Conservation (phyloP, 2,113 vertebrate species). For the Ascaphus truei region DNA sequence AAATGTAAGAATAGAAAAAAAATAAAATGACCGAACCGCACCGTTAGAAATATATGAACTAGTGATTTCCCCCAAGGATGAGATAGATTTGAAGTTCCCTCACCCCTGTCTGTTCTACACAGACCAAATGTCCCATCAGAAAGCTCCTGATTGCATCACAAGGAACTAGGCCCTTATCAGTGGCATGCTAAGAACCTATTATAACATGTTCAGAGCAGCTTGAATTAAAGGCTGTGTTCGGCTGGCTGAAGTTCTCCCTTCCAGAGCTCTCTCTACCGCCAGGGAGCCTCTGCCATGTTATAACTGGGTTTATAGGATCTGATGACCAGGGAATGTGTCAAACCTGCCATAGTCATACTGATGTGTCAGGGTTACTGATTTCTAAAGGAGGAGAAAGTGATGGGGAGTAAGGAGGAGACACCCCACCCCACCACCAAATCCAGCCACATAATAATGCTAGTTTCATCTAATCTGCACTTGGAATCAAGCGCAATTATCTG, state of each 20-base stretch:
- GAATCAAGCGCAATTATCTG: not conserved
- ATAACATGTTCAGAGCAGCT: not conserved
- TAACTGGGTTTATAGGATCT: conserved; percentile 24
- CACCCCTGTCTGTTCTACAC: too few relatives aligned
- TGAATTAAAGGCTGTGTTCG: conserved; percentile 11
- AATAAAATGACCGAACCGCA: too few relatives aligned
- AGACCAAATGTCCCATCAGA: too few relatives aligned
- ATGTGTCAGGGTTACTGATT: not conserved
- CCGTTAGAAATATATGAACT: too few relatives aligned
- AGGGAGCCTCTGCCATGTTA: conserved; percentile 4
- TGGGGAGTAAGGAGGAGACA: too few relatives aligned
- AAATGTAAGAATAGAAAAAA: too few relatives aligned
- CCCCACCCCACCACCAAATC: too few relatives aligned
- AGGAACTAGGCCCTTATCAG: not conserved
- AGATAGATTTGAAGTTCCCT: too few relatives aligned
- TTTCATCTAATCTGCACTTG: not conserved
- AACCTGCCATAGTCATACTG: not conserved
- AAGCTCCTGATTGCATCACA: too few relatives aligned
- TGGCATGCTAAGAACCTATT: not conserved
- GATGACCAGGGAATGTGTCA: conserved; percentile 2
- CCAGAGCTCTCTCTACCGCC: conserved; percentile 4
- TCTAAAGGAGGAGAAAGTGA: not conserved
- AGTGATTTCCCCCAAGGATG: too few relatives aligned
- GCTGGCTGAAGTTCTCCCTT: not conserved
- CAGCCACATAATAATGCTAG: not conserved